A percentile compares a stretch with the other conserved stretches of the same genome.
Evolutionary conservation across 1,140 invertebrate genomes (phyloP).

Genomic region (Oryzaephilus surinamensis): DNA sequence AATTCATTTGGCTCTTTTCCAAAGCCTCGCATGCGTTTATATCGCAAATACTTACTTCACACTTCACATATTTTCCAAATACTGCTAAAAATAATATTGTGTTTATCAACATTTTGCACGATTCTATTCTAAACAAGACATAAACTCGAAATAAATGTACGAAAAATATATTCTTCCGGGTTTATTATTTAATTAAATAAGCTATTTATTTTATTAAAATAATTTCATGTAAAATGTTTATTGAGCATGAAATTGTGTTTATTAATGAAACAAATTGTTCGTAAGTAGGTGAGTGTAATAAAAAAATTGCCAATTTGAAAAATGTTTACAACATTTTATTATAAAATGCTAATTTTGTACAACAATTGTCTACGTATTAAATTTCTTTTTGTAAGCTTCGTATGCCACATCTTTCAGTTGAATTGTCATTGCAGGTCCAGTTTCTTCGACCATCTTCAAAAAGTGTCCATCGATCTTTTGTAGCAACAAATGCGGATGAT

Average conservation of each 20-base stretch:
- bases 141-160: no score
- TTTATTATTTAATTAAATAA: constrained; percentile 7
- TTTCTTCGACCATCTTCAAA: constrained; percentile 55
- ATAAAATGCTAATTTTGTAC: constrained; percentile 1
- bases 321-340: constrained; percentile 1
- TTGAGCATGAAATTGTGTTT: no score
- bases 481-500: constrained; percentile 50
- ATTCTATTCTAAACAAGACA: no score
- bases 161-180: no score
- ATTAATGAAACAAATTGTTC: no score
- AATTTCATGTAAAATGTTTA: no score
- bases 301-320: constrained; percentile 8
- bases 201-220: constrained; percentile 10
- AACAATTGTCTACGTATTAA: no score
- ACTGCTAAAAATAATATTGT: neutral
- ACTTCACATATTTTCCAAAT: no score
- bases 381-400: no score
- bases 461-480: constrained; percentile 50
- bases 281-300: no score
- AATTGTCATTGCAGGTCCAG: constrained; percentile 30
- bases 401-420: constrained; percentile 5
- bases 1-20: constrained; percentile 18
- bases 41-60: constrained; percentile 16
- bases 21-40: constrained; percentile 24
- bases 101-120: no score